Base-by-base conservation (phyloP, 2,888 invertebrate species). In the Pseudococcus jackbeardsleyi region DNA sequence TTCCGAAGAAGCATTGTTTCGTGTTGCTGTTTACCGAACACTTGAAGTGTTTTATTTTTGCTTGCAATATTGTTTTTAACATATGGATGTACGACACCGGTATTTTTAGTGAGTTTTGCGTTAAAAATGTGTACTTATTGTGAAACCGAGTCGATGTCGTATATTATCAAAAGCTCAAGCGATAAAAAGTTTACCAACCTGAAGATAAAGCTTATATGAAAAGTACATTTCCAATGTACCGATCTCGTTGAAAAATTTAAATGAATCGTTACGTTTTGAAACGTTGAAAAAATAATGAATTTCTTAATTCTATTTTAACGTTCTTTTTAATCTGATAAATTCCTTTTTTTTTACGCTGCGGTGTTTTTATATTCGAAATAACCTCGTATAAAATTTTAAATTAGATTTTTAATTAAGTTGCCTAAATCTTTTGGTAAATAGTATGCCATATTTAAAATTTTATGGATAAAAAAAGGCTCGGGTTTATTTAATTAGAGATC, bases 161-260 rank as follows among this genome's bases (percentile, higher is more conserved):
- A 11, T 33, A 72, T 72, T 33, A 72, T 72, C 72, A 33, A 72
- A 72, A 72, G 72, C 72, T 72, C 33, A 1, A 33, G 17, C 33
- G 72, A 72, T 72, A 72, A 72, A 64, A 72, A 33, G 72, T 72
- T 72, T 72, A 72, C 72, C 72, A 72, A 72, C 72, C 33, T 33
- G 72, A 64, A 59, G 59, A 68, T 72, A 72, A 72, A 72, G 9
- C 22, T 9, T 1, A 22, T 64, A 64, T 64, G 22, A 22, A 64
- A 64, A 64, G 15, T 64, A 22, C 15, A 33, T 17, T 72, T 72
- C 8, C 5, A 0, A 72, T 33, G 15, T 64, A 64, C 22, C 64
- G 64, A 7, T 64, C 64, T 33, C 17, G 33, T 72, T 8, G 33
- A 2, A 26, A 19, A 72, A 72, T 72, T 33, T 33, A 17, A 72